phyloP scores from a whole-genome alignment of 92 coral and sea anemone species.

The Desmophyllum pertusum region DNA sequence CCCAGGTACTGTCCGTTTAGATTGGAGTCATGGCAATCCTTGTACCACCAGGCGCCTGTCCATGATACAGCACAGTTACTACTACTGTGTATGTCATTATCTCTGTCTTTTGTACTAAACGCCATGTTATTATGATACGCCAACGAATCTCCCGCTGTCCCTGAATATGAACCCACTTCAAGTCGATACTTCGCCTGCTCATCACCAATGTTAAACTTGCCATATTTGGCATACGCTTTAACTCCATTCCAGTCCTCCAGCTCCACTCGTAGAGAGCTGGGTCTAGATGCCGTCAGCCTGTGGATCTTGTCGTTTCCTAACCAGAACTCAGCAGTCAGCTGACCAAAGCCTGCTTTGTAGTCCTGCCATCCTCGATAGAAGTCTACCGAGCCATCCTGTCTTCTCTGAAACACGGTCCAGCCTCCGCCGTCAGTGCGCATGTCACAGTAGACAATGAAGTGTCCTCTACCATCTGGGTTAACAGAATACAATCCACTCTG shows the following conservation, averaged over 20 bases:
- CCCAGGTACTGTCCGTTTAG: too few species aligned
- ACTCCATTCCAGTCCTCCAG: slow-evolving; percentile 60
- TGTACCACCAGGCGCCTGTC: too few species aligned
- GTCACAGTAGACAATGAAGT: slow-evolving; percentile 63
- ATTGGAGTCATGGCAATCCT: too few species aligned
- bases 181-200: slow-evolving; percentile 60
- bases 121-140: slow-evolving; percentile 21
- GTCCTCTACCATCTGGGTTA: slow-evolving; percentile 56
- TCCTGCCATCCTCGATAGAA: slow-evolving; percentile 55
- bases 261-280: slow-evolving; percentile 46
- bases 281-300: slow-evolving; percentile 51
- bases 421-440: slow-evolving; percentile 64
- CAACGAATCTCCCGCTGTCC: slow-evolving; percentile 49
- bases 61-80: too few species aligned
- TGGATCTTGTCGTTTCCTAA: slow-evolving; percentile 63
- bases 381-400: slow-evolving; percentile 65
- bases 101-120: slow-evolving; percentile 48
- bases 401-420: slow-evolving; percentile 74
- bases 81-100: slow-evolving; percentile 16
- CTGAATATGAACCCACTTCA: slow-evolving; percentile 61
- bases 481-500: slow-evolving; percentile 43
- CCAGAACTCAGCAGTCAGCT: slow-evolving; percentile 58
- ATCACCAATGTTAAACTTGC: slow-evolving; percentile 50
- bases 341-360: slow-evolving; percentile 63
- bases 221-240: slow-evolving; percentile 57